Percentiles rank a stretch among this genome's conserved stretches.
Evolutionary conservation across 2,113 vertebrate species (phyloP).

Genomic region (Lasiurus cinereus): DNA sequence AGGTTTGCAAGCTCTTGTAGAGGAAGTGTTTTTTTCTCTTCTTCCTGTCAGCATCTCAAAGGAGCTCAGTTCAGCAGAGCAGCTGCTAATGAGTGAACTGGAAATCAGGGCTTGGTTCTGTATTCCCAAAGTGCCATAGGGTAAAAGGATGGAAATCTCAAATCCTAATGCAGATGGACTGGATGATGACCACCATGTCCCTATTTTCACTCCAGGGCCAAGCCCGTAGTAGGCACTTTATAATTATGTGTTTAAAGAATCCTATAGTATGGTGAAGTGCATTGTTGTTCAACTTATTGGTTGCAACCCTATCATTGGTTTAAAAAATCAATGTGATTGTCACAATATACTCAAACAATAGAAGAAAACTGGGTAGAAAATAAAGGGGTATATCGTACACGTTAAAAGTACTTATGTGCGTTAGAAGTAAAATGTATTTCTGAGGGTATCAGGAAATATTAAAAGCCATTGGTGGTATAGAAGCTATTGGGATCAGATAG

Average conservation of each 20-base stretch:
- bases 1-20: constrained; percentile 75
- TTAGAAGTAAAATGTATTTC: neutral
- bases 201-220: neutral
- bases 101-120: constrained; percentile 51
- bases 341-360: neutral
- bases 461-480: neutral
- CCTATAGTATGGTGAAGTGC: neutral
- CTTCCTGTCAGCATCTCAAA: constrained; percentile 80
- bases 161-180: neutral
- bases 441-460: neutral
- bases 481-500: neutral
- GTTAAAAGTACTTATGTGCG: neutral
- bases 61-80: neutral
- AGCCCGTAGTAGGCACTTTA: neutral
- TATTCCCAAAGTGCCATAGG: neutral
- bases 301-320: neutral
- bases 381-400: neutral
- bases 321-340: neutral
- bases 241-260: neutral
- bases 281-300: neutral
- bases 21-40: constrained; percentile 73
- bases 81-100: constrained; percentile 67
- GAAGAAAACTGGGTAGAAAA: neutral
- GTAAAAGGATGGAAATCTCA: neutral
- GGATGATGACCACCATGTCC: accelerated